phyloP scores from a whole-genome alignment of 2,888 invertebrate species.

The Cryptus viduatorius region DNA sequence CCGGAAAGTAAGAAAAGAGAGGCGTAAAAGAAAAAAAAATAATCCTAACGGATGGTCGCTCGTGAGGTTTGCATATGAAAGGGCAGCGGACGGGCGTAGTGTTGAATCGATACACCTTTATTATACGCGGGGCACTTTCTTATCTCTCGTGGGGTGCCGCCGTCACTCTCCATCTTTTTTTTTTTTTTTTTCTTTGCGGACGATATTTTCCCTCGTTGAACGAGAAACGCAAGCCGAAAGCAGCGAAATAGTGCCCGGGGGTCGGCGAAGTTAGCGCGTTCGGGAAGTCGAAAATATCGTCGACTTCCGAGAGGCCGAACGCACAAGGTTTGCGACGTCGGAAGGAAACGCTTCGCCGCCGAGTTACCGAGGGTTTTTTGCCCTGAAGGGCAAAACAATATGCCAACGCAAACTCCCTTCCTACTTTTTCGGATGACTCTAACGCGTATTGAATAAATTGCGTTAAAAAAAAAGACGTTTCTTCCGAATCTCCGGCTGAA shows the following conservation, averaged over 20 bases:
- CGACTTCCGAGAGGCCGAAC: conserved; percentile 78
- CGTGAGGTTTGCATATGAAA: conserved; percentile 85
- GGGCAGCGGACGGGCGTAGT: conserved; percentile 69
- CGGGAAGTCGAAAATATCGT: conserved; percentile 83
- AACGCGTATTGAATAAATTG: not conserved
- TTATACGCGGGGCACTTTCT: conserved; percentile 81
- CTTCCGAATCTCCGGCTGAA: not conserved
- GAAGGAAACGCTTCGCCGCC: conserved; percentile 73
- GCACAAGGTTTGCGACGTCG: conserved; percentile 66
- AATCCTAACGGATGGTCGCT: conserved; percentile 84
- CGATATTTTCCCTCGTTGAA: conserved; percentile 52
- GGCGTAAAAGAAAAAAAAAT: conserved; percentile 74
- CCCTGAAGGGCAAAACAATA: conserved; percentile 79
- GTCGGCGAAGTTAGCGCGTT: conserved; percentile 28
- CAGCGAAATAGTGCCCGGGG: conserved; percentile 57
- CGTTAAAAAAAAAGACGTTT: not conserved
- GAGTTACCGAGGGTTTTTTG: conserved; percentile 40
- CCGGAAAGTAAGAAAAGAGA: conserved; percentile 33
- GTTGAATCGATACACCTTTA: conserved; percentile 84
- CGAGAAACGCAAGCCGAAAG: conserved; percentile 23
- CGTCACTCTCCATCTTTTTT: conserved; percentile 44
- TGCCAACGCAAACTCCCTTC: conserved; percentile 72
- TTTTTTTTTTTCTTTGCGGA: conserved; percentile 27
- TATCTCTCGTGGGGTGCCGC: conserved; percentile 77
- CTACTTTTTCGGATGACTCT: not conserved